Evolutionary conservation across 2,113 vertebrate genomes (phyloP), one percentile per base, ranked within the genome.

Genomic region (Phrynosoma platyrhinos): DNA sequence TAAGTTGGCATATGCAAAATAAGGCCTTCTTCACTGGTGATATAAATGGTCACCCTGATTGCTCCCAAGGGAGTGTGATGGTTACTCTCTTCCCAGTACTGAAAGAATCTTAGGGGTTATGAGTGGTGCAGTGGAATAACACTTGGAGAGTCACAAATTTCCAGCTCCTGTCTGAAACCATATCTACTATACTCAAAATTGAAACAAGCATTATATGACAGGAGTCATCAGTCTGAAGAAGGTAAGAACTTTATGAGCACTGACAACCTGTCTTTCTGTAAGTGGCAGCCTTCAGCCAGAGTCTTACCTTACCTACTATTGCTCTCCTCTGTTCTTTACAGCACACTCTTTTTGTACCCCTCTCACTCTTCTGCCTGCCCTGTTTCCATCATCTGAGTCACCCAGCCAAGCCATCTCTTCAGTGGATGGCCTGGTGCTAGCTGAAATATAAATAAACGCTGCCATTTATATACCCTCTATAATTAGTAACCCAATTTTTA

Each of bases 401-500:
- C 0, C 83, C 87, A 85, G 86, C 83, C 16, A n/a, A 82, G 83
- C 36, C 85, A 88, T 75, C 71, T 66, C 83, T 82, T 76, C 25
- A 68, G 42, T 32, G 0, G 16, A 87, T 82, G 88, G 88, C 84
- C 93, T 93, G 92, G 89, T 90, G 93, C 74, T 75, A 23, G 69
- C 88, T 12, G 27, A 40, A 93, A 93, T 92, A 83, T 93, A 74
- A 86, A 92, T 85, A 58, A 87, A 91, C 82, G 66, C 91, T 94
- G 91, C 92, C 92, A 89, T 96, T 96, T 14, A 97, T 97, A 96
- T 95, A 96, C 95, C 93, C 36, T 90, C 96, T 97, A 97, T 97
- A 97, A 97, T 97, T 97, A 97, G 96, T 95, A 96, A 79, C 93
- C 94, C 96, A 93, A 95, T 96, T 96, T 95, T 91, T 94, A 96